Percentiles rank a stretch among this genome's conserved stretches.
phyloP scores from a whole-genome alignment of 1,140 invertebrate species.

The Heliconius himera region DNA sequence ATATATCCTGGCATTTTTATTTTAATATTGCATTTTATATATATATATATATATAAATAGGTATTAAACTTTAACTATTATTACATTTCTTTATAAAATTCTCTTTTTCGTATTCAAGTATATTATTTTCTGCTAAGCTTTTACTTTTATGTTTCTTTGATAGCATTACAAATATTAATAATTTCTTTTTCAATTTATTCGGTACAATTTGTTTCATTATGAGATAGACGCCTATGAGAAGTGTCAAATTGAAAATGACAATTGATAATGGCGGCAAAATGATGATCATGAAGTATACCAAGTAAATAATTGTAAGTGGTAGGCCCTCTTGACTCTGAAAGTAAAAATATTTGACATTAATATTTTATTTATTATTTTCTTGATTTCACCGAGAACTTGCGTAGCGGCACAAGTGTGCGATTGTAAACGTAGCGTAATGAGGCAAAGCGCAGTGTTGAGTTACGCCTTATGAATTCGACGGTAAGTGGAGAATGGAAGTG shows the following conservation, averaged over 20 bases:
- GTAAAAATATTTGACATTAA: conserved; percentile 30
- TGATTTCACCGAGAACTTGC: too few species aligned
- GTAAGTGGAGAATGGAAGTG: too few species aligned
- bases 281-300: conserved; percentile 79
- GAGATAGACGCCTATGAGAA: conserved; percentile 59
- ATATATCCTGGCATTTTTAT: neutral
- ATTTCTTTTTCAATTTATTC: conserved; percentile 48
- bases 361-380: too few species aligned
- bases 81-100: conserved; percentile 54
- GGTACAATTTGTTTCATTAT: conserved; percentile 57
- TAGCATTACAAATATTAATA: conserved; percentile 49
- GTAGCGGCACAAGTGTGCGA: too few species aligned
- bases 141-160: conserved; percentile 58
- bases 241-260: conserved; percentile 50
- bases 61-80: neutral
- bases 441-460: too few species aligned
- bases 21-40: neutral
- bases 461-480: too few species aligned
- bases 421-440: too few species aligned
- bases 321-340: conserved; percentile 83
- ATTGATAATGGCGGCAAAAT: conserved; percentile 74
- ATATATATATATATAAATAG: too few species aligned
- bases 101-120: conserved; percentile 67
- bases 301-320: conserved; percentile 74
- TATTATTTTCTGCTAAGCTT: conserved; percentile 56